Evolutionary conservation across 2,113 vertebrate genomes (phyloP), one percentile per base, ranked within the genome.

Genomic region (Delphinapterus leucas): DNA sequence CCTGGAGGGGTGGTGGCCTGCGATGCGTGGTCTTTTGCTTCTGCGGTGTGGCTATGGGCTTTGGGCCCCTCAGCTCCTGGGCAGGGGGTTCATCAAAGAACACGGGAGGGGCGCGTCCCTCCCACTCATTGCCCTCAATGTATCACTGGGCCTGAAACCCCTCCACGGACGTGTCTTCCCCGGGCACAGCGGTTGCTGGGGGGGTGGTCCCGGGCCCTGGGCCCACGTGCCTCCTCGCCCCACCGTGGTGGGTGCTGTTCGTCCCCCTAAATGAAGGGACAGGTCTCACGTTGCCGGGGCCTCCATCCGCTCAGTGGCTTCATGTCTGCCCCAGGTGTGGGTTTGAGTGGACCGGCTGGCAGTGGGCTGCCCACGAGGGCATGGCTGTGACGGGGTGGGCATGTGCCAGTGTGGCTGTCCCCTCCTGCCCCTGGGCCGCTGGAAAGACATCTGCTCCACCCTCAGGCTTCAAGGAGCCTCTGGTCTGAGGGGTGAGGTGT

Each of bases 121-220:
- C 18, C 2, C 10, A 5, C 70, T 5, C 7, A 25, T 47, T 6
- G 63, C 36, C 58, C 58, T 28, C 5, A 3, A 11, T 20, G 12
- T 38, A 36, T 38, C 26, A 23, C 31, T 26, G 41, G 61, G 31
- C 49, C 55, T 1, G 58, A 55, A 18, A 8, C 21, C 13, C 36
- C 26, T 47, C 55, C 8, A 0, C 0, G 21, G 65, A 8, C 2
- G 9, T 8, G 4, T 25, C 13, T 1, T 49, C 38, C 53, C 6
- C 5, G 18, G 47, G 9, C 47, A 20, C 44, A 33, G 47, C 28
- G 17, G 28, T 5, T 9, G 33, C 12, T 23, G 65, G 4, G 23
- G 83, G 7, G 7, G 36, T 2, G 58, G 55, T 36, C 53, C 33
- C 0, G 0, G 53, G 18, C 20, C 49, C 49, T 5, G 31, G 90